phyloP scores from a whole-genome alignment of 2,797 vertebrate genomes.

The Neomorphus geoffroyi region DNA sequence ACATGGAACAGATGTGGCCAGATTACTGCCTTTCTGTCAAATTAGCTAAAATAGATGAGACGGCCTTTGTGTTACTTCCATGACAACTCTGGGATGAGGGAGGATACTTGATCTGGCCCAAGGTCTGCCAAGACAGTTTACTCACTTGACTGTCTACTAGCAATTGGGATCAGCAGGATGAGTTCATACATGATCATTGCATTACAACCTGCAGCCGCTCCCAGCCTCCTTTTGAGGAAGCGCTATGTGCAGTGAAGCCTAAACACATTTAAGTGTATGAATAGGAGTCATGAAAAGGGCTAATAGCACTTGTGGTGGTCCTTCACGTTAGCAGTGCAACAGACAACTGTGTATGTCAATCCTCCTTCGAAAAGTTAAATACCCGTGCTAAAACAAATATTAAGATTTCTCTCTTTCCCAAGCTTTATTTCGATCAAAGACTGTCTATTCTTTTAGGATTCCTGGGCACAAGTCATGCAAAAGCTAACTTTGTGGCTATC shows the following conservation, averaged over 20 bases:
- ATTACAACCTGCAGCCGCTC: background rate
- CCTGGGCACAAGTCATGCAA: slow-evolving; percentile 40
- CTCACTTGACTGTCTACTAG: background rate
- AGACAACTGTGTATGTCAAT: background rate
- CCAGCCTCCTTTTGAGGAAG: background rate
- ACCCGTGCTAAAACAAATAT: background rate
- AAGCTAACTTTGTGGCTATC: background rate
- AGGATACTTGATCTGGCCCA: background rate
- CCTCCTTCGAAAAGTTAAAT: background rate
- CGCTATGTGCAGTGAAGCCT: background rate
- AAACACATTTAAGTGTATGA: background rate
- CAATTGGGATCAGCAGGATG: background rate
- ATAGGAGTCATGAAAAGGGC: background rate
- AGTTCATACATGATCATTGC: background rate
- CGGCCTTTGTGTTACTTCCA: background rate
- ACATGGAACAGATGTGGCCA: background rate
- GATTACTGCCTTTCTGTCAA: background rate
- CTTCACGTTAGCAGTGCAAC: background rate
- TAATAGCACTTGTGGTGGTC: background rate
- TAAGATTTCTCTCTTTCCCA: background rate
- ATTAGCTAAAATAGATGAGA: background rate
- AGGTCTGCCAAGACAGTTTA: background rate
- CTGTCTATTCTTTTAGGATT: slow-evolving; percentile 27
- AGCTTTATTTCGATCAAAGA: background rate
- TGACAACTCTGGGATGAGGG: background rate